phyloP scores from a whole-genome alignment of 2,888 invertebrate genomes.

The Leptinotarsa rubiginosa region DNA sequence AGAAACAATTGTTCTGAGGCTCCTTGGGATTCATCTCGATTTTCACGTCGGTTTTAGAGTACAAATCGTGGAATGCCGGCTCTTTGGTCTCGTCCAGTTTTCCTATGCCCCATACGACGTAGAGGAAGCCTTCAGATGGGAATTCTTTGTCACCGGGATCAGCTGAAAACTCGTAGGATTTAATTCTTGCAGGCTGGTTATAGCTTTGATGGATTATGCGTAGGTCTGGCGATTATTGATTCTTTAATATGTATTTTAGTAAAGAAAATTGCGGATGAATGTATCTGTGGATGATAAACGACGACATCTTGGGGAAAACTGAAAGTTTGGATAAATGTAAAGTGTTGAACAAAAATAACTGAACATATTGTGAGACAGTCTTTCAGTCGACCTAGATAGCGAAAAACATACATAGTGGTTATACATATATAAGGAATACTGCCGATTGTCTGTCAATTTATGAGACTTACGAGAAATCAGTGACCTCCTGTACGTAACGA shows the following conservation, averaged over 20 bases:
- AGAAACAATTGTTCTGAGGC: constrained; percentile 78
- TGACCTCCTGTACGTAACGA: constrained; percentile 81
- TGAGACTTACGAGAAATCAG: constrained; percentile 77
- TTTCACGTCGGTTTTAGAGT: constrained; percentile 77
- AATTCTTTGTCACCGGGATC: constrained; percentile 83
- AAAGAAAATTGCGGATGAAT: no score
- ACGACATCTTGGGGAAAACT: no score
- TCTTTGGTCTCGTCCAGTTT: constrained; percentile 80
- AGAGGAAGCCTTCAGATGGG: constrained; percentile 71
- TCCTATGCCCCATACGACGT: constrained; percentile 88
- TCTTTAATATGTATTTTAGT: no score
- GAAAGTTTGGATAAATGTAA: no score
- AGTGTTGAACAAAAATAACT: no score
- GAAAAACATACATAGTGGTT: no score
- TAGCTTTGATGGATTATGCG: no score
- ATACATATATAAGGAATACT: background rate
- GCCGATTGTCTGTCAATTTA: background rate
- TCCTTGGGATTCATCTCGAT: constrained; percentile 76
- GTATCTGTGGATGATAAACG: no score
- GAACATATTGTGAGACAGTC: no score
- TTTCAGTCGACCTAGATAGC: no score
- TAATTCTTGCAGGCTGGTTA: no score
- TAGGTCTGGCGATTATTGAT: no score
- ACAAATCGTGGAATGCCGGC: constrained; percentile 85
- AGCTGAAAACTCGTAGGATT: constrained; percentile 67